Conservation (phyloP, 2,888 invertebrate species). For the Steinernema hermaphroditum region DNA sequence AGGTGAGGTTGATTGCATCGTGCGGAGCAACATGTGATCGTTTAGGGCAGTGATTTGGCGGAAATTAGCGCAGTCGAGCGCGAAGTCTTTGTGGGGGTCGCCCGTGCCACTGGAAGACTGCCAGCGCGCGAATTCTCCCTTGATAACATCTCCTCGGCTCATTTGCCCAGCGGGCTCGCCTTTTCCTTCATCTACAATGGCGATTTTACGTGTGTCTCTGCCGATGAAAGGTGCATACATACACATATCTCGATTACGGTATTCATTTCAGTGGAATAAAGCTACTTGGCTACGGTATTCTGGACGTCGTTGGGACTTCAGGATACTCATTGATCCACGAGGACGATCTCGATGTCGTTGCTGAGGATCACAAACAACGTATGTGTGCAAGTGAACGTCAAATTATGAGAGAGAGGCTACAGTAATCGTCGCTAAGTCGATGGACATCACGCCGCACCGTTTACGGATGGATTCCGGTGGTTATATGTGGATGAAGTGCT, state of each 20-base stretch:
- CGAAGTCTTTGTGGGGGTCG: constrained; percentile 17
- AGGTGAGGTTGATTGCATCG: neutral
- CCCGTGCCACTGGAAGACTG: neutral
- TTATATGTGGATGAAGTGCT: constrained; percentile 9
- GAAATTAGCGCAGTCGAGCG: neutral
- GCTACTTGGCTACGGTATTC: neutral
- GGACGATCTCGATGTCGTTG: neutral
- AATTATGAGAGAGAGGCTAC: too few species aligned
- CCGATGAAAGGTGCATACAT: neutral
- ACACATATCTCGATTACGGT: too few species aligned
- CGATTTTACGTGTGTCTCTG: neutral
- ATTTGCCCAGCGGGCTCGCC: constrained; percentile 8
- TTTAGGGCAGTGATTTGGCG: neutral
- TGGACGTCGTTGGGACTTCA: neutral
- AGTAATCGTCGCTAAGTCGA: neutral
- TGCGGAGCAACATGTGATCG: neutral
- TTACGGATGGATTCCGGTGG: constrained; percentile 5
- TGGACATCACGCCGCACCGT: constrained; percentile 1
- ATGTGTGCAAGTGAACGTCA: too few species aligned
- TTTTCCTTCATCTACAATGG: neutral
- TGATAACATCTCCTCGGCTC: constrained; percentile 16
- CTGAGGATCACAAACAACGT: neutral
- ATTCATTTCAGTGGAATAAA: neutral
- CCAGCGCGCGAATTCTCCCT: constrained; percentile 20
- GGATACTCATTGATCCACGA: neutral